Evolutionary conservation across 2,797 vertebrate species (phyloP), one percentile per base, ranked within the genome.

Genomic region (Anguilla marmorata): DNA sequence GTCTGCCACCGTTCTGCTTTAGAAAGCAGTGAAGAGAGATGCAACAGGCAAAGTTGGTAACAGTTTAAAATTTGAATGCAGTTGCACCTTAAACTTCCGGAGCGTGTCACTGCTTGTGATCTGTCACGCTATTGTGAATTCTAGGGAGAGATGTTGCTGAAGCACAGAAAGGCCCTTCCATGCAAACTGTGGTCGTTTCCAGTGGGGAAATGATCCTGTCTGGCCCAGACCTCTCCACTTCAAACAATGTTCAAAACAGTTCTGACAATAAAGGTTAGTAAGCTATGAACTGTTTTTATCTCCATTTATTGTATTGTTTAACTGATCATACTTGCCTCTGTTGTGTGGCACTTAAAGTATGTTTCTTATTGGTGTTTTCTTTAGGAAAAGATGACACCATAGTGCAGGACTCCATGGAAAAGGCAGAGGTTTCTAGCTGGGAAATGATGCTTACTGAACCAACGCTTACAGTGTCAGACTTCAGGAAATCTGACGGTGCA

Each of bases 1-100:
- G 85, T 85, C 63, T 85, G 86, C 82, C 89, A 82, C 85, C 89
- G 63, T 33, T 85, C 66, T 30, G 86, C 72, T 14, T 88, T 87
- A 84, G 91, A 83, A 84, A 89, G 88, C 91, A 92, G 91, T 92
- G 92, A 91, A 63, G 90, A 76, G 86, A 80, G 12, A 14, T 86
- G 90, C 87, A 82, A 83, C 58, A 91, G 66, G 76, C 86, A 84
- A 91, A 88, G 82, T 86, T 86, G 92, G 83, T 89, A 45, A 24
- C 76, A n/a, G 11, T 27, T 69, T 21, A 27, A 41, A 21, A 45
- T 79, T 16, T 41, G 7, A 45, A 79, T 45, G n/a, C n/a, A 33
- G 30, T 79, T 41, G 5, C 14, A 21, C 12, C 3, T 79, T 16
- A 45, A 14, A 37, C 74, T 45, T 14, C 0, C 5, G 7, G 74